Evolutionary conservation across 2,797 vertebrate species (phyloP), one percentile per base, ranked within the genome.

Genomic region (Spinibarbus caldwelli): DNA sequence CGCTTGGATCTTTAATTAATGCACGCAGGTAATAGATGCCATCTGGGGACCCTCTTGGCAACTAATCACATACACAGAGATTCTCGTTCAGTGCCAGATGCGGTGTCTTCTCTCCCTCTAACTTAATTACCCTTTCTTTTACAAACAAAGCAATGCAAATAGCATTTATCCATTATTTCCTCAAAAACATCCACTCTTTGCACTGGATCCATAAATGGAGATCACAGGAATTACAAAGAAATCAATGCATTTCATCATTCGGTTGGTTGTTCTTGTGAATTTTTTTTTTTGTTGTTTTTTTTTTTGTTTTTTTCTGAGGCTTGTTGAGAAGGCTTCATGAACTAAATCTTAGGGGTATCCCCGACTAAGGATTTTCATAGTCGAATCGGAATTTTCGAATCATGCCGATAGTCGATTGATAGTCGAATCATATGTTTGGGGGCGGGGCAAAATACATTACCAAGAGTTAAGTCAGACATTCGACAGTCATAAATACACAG

Each of bases 71-170:
- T 80, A 85, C 85, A 87, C n/a, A 78, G 17, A 87, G 81, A 67
- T 83, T 81, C 26, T 49, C 5, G 12, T 91, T 86, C 49, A 73
- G 78, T 83, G 73, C 87, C 82, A 86, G 85, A 89, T 90, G 86
- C 85, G 82, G 47, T 73, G 67, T 85, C 85, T 91, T 90, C 78
- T 73, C 78, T 86, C 84, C 86, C 89, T 85, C 85, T 85, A 84
- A 85, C 78, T 87, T 90, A 93, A 93, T 94, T 91, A 92, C 87
- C 87, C 88, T 91, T 93, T 90, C 89, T 92, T 91, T 92, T 88
- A 90, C 90, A 91, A 94, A 92, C 84, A 89, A 83, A 91, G 82
- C 78, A 83, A 91, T 66, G 85, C 89, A 93, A 91, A 93, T 88
- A 91, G 88, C 86, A 87, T 86, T 91, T 89, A 86, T 57, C 81